Base-by-base conservation (phyloP, 1,140 invertebrate species). In the Maconellicoccus hirsutus region DNA sequence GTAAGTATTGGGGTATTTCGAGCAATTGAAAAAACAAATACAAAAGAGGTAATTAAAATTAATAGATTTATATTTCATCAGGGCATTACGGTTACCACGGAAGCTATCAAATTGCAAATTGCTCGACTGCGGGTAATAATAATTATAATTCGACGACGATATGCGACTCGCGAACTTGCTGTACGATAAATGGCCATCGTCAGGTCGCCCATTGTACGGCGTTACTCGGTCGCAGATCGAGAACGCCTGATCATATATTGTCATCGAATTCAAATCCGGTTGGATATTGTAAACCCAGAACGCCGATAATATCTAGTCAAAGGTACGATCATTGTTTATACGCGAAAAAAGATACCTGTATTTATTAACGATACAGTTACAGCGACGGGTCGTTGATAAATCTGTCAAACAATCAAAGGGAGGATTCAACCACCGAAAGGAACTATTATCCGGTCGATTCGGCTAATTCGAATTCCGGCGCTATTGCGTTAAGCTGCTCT, bases 181-280 rank as follows among this genome's bases (percentile, higher is more conserved):
- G 22, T 66, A 66, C 61, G 61, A 25, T 26, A 22, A 4, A 66
- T 26, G 21, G 61, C 4, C 61, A 66, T 16, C 61, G 61, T 66
- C 61, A 22, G 21, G 61, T 66, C 2, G 3, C 61, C 10, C 25
- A 66, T 66, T 66, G 61, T 26, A 26, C 61, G 61, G 61, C 61
- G 21, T 66, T 66, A 25, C 21, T 66, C 14, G 61, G 61, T 22
- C 61, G 71, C 61, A 61, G 73, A 33, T 71, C 73, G 19, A 29
- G 73, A 38, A 73, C 73, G 0, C 73, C 73, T 19, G 73, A 73
- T 70, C 73, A 73, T 33, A 66, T 73, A 19, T 66, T 73, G 39
- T 71, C 73, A 22, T 71, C 70, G 1, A 70, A 73, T 12, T 71
- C 73, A n/a, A 71, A 73, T 70, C 73, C 71, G 25, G 39, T 71